A percentile compares a stretch with the other conserved stretches of the same genome.
These are phyloP conservation scores for Ondatra zibethicus DNA, from an alignment of 2,113 vertebrate species.

Conservation along the genomic window DNA sequence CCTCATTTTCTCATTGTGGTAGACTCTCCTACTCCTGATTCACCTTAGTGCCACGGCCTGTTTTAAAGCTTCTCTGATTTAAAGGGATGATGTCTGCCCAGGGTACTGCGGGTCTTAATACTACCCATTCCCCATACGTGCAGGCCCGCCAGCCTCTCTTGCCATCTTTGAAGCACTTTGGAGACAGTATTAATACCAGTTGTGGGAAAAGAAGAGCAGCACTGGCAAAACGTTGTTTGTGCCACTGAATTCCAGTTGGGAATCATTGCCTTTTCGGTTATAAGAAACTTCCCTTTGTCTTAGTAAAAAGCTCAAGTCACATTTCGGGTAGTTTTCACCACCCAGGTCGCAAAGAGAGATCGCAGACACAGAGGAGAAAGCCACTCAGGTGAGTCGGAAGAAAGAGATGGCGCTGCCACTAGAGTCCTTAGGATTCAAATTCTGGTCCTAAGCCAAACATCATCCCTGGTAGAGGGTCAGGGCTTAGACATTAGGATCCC, in stretches of 20 bases:
- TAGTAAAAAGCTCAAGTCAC: neutral
- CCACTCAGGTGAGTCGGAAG: neutral
- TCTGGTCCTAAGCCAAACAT: neutral
- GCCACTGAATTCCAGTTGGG: slow-evolving; percentile 46
- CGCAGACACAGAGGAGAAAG: neutral
- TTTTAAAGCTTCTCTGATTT: slow-evolving; percentile 55
- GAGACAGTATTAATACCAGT: slow-evolving; percentile 54
- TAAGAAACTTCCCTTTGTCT: slow-evolving; percentile 54
- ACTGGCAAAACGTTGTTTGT: slow-evolving; percentile 63
- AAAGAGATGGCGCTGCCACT: neutral
- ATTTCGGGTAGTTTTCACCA: neutral
- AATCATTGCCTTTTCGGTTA: slow-evolving; percentile 46
- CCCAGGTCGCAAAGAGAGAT: neutral
- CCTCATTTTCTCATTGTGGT: neutral
- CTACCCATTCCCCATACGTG: neutral
- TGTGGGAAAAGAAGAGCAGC: slow-evolving; percentile 55
- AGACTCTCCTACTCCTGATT: neutral
- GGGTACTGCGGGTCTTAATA: neutral
- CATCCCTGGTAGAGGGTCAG: neutral
- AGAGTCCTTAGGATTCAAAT: neutral
- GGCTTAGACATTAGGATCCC: neutral
- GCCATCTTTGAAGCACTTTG: neutral
- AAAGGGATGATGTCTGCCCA: slow-evolving; percentile 3
- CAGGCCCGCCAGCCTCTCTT: neutral
- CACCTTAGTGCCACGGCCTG: slow-evolving; percentile 11